Conservation (phyloP, 1,140 invertebrate genomes). For the Saxidomus purpurata region DNA sequence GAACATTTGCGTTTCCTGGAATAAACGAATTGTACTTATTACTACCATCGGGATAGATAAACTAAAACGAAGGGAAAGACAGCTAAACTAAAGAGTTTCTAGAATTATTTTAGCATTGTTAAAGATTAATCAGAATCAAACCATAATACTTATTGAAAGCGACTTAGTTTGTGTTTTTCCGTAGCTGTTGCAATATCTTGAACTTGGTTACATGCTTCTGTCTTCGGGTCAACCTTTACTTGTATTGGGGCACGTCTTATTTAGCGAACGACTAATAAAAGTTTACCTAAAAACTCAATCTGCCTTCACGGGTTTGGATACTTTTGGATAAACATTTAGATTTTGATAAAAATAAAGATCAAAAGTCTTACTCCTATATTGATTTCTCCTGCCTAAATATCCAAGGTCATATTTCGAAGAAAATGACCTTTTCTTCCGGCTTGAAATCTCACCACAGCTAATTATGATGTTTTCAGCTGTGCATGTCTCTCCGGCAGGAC, state of each 20-base stretch:
- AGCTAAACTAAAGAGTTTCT: too few relatives aligned
- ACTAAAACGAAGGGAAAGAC: not conserved
- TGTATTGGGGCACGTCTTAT: not conserved
- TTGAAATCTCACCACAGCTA: not conserved
- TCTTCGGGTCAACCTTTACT: too few relatives aligned
- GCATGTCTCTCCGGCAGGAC: not conserved
- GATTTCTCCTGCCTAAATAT: not conserved
- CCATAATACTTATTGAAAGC: not conserved
- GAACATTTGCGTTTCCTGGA: not conserved
- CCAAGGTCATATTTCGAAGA: not conserved
- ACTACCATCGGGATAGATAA: not conserved
- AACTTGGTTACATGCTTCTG: too few relatives aligned
- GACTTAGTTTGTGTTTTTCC: not conserved
- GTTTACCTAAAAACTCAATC: not conserved
- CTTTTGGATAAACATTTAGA: not conserved
- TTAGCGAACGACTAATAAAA: not conserved
- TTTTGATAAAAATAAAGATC: not conserved
- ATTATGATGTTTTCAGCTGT: not conserved
- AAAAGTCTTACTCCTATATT: not conserved
- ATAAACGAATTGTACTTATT: not conserved
- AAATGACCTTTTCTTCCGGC: not conserved
- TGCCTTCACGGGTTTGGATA: not conserved
- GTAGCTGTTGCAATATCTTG: too few relatives aligned
- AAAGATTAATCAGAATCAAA: not conserved
- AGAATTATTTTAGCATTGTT: too few relatives aligned